phyloP scores from a whole-genome alignment of 30 jellyfish, hydroid and myxozoan species.

The Hydractinia symbiolongicarpus region DNA sequence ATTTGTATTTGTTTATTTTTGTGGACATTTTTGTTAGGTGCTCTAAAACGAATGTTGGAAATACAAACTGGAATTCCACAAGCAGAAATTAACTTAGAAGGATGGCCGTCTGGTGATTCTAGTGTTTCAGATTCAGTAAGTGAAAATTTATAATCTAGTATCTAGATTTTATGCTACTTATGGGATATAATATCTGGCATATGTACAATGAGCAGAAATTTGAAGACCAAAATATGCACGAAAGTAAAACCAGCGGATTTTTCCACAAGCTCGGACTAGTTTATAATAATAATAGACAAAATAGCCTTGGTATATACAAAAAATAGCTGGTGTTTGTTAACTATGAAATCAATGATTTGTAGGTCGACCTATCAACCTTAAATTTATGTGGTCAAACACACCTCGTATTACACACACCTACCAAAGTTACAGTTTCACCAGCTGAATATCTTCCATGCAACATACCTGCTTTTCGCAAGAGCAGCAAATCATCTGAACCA shows the following conservation, averaged over 20 bases:
- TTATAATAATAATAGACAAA: too few relatives aligned
- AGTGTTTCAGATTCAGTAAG: conserved; percentile 14
- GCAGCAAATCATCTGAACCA: background rate
- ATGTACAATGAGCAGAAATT: too few relatives aligned
- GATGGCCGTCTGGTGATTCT: conserved; percentile 34
- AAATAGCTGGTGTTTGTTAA: too few relatives aligned
- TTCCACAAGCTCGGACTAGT: too few relatives aligned
- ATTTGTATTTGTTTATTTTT: background rate
- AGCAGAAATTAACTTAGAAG: conserved; percentile 17
- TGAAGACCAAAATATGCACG: too few relatives aligned
- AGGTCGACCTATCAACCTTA: conserved; percentile 7
- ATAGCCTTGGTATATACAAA: too few relatives aligned
- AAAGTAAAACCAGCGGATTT: too few relatives aligned
- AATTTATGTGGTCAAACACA: background rate
- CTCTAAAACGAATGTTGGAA: conserved; percentile 27
- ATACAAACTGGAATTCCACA: conserved; percentile 32
- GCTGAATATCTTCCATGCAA: conserved; percentile 24
- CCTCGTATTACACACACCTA: conserved; percentile 8
- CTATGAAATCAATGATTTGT: background rate
- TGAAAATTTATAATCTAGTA: background rate
- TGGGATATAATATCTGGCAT: too few relatives aligned
- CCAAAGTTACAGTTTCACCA: conserved; percentile 22
- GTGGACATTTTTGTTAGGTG: conserved; percentile 18
- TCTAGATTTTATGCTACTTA: too few relatives aligned
- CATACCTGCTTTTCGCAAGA: background rate